Evolutionary conservation across 2,797 vertebrate genomes (phyloP), one percentile per base, ranked within the genome.

Genomic region (Rhabdomys pumilio): DNA sequence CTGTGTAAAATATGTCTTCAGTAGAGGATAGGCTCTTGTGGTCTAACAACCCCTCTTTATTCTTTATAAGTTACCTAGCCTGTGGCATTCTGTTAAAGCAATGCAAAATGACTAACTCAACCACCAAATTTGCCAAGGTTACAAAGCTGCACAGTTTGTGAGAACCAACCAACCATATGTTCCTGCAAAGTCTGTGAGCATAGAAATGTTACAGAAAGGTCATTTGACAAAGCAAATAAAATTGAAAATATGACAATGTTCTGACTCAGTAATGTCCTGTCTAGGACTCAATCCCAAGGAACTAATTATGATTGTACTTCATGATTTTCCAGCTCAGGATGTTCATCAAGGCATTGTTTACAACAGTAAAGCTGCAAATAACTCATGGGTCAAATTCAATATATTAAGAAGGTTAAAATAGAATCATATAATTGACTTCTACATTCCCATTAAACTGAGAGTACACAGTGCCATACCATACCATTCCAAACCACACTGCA

Each of bases 121-220:
- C 20, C 67, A 63, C 31, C 14, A 50, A 77, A 50, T 14, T 80
- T 29, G 20, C 41, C 59, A 65, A 65, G 41, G 12, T 85, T 92
- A 38, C 0, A 29, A 47, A 34, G 29, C 69, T 82, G 84, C 17
- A 84, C 9, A 63, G 63, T 91, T 77, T 65, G 50, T 81, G 24
- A 65, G 77, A 82, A 84, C 47, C 47, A 72, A 3, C 57, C 57
- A 86, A 2, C 29, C 20, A 13, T 82, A 8, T 47, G 34, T 12
- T 90, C 38, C 9, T 1, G 0, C 31, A 50, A 72, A 72, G 75
- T 44, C 50, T 82, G 47, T 59, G 38, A 67, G 41, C 38, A 61
- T n/a, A 53, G n/a, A 82, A 57, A 79, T 77, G 2, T 92, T 73
- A 86, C 13, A 80, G 69, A 69, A 93, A 87, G 79, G 73, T 79